Base-by-base conservation (phyloP, 2,888 invertebrate species). In the Biston stratarius region DNA sequence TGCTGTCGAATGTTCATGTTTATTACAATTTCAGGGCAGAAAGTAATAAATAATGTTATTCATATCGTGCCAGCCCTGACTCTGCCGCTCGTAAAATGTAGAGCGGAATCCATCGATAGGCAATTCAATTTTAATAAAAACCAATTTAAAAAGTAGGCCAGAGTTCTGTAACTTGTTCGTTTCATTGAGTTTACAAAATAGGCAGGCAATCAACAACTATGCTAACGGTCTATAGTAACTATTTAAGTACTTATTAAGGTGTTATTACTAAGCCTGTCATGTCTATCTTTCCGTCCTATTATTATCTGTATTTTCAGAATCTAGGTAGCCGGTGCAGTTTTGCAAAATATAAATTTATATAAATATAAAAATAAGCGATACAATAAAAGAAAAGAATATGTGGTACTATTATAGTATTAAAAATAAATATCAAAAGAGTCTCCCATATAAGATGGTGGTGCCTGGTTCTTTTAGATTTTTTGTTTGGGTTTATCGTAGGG, bases 91-190 rank as follows among this genome's bases (percentile, higher is more conserved):
- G 72, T 74, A 62, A 71, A 76, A 73, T 74, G 72, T 75, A 69
- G 73, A 77, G 77, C 74, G 65, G 77, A 76, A 76, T 76, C 70
- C 64, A 82, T 80, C 80, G 78, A 81, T 80, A 82, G 79, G 77
- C 85, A 83, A 86, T 86, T 84, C 80, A 83, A 86, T 86, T 85
- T 85, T 83, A 86, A 84, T 86, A 85, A 85, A 80, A 84, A 84
- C 80, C 85, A 87, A 88, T 87, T 78, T 83, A 85, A 84, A 86
- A 88, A 84, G 83, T 88, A 80, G 88, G 86, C 70, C 88, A 84
- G 68, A 64, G 79, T 76, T 78, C 77, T 73, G 73, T 74, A 77
- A 78, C 73, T 77, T 72, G 67, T 64, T 57, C 66, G 52, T 67
- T 67, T 66, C 61, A 61, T 71, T 68, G 56, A 58, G 49, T 68